phyloP scores from a whole-genome alignment of 1,140 invertebrate genomes.

The Papilio machaon region DNA sequence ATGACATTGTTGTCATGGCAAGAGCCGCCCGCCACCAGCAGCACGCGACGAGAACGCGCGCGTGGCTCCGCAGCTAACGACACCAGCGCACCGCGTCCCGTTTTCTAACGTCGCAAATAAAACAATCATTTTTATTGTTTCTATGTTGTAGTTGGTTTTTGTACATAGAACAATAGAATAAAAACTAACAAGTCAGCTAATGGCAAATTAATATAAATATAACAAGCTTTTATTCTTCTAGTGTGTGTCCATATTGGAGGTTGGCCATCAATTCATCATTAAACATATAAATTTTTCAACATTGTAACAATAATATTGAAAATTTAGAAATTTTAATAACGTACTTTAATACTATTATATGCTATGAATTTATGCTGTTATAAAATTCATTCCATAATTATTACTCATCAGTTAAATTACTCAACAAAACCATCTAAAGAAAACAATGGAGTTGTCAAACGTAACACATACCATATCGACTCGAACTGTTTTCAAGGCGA shows the following conservation, averaged over 20 bases:
- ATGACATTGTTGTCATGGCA: slow-evolving; percentile 88
- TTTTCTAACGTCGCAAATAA: slow-evolving; percentile 56
- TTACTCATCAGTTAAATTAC: slow-evolving; percentile 20
- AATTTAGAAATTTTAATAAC: slow-evolving; percentile 2
- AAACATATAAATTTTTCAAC: too few species aligned
- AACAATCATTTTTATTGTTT: too few species aligned
- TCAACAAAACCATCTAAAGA: slow-evolving; percentile 5
- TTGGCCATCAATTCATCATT: too few species aligned
- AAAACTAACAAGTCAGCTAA: too few species aligned
- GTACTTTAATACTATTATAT: not conserved
- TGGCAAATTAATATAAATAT: too few species aligned
- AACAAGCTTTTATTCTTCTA: too few species aligned
- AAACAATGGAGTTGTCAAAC: slow-evolving; percentile 21
- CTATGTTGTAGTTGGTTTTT: too few species aligned
- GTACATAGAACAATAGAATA: too few species aligned
- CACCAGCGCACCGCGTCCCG: slow-evolving; percentile 88
- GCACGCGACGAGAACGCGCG: slow-evolving; percentile 91
- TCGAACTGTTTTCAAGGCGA: slow-evolving; percentile 90
- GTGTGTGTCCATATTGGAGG: too few species aligned
- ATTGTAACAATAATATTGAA: too few species aligned
- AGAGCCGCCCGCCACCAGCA: slow-evolving; percentile 95
- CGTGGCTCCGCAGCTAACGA: slow-evolving; percentile 89
- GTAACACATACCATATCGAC: slow-evolving; percentile 87
- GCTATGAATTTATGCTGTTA: not conserved
- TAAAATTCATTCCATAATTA: not conserved